A percentile compares a stretch with the other conserved stretches of the same genome.
These are phyloP conservation scores for Salpingus planirostris DNA, from an alignment of 2,888 invertebrate genomes.

Conservation along the genomic window DNA sequence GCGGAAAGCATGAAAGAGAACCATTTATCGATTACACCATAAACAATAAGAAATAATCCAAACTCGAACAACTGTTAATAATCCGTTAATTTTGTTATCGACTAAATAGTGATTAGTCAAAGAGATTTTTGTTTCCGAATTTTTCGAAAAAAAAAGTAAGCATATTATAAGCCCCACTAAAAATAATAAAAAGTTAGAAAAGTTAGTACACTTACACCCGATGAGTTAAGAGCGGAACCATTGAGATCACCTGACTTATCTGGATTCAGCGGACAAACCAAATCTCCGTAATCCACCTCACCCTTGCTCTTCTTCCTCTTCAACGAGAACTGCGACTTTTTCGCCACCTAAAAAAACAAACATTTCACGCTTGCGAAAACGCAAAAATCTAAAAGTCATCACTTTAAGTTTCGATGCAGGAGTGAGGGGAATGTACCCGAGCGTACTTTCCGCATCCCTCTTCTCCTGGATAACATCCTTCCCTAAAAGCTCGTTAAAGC, in stretches of 20 bases:
- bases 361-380: neutral
- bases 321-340: slow-evolving; percentile 79
- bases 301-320: slow-evolving; percentile 76
- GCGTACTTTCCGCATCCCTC: slow-evolving; percentile 72
- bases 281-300: slow-evolving; percentile 74
- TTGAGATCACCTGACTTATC: slow-evolving; percentile 43
- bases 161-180: too few species aligned
- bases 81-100: too few species aligned
- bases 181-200: too few species aligned
- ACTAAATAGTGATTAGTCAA: too few species aligned
- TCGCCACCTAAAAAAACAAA: slow-evolving; percentile 54
- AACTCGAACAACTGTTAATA: too few species aligned
- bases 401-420: slow-evolving; percentile 88
- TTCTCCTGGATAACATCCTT: slow-evolving; percentile 83
- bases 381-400: neutral
- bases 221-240: slow-evolving; percentile 40
- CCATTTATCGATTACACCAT: too few species aligned
- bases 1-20: slow-evolving; percentile 37
- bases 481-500: slow-evolving; percentile 90
- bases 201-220: slow-evolving; percentile 46
- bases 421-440: slow-evolving; percentile 79
- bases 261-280: slow-evolving; percentile 73
- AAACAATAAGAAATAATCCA: too few species aligned
- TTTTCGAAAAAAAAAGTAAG: too few species aligned
- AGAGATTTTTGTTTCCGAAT: too few species aligned